These are phyloP conservation scores for Hirtodrosophila trivittata DNA, from an alignment of 2,888 invertebrate genomes.

Conservation along the genomic window DNA sequence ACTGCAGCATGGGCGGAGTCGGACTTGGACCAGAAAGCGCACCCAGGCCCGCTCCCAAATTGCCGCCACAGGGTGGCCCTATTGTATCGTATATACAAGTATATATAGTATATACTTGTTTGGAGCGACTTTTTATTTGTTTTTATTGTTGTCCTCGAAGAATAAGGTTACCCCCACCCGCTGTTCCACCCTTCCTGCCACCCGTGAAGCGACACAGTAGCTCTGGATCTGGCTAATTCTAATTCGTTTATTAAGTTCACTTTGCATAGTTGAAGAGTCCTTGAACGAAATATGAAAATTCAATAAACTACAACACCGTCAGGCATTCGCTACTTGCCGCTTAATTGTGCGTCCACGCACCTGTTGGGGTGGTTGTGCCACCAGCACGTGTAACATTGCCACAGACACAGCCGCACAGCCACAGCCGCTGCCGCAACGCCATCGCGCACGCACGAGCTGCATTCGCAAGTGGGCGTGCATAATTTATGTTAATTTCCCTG, in stretches of 20 bases:
- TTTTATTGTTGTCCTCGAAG: not conserved
- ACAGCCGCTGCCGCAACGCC: not conserved
- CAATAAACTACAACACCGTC: constrained; percentile 55
- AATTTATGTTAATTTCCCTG: constrained; percentile 77
- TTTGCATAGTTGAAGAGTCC: constrained; percentile 67
- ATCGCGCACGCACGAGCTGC: constrained; percentile 70
- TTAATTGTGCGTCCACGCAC: constrained; percentile 75
- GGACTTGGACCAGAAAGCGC: not conserved
- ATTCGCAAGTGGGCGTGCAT: constrained; percentile 78
- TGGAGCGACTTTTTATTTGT: constrained; percentile 24
- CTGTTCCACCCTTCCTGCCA: not conserved
- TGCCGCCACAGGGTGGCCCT: constrained; percentile 47
- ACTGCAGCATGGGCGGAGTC: constrained; percentile 9
- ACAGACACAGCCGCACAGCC: constrained; percentile 1
- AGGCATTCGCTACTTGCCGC: constrained; percentile 56
- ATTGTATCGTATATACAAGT: constrained; percentile 36
- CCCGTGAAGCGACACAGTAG: not conserved
- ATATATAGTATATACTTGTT: constrained; percentile 13
- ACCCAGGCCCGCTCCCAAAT: not conserved
- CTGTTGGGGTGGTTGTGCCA: constrained; percentile 34
- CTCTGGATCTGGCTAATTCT: constrained; percentile 63
- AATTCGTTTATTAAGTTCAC: constrained; percentile 69
- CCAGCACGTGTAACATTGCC: constrained; percentile 49
- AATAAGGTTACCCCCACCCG: not conserved
- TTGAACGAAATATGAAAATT: constrained; percentile 74